Conservation (phyloP, 2,888 invertebrate genomes). For the Brachypalpus laphriformis region DNA sequence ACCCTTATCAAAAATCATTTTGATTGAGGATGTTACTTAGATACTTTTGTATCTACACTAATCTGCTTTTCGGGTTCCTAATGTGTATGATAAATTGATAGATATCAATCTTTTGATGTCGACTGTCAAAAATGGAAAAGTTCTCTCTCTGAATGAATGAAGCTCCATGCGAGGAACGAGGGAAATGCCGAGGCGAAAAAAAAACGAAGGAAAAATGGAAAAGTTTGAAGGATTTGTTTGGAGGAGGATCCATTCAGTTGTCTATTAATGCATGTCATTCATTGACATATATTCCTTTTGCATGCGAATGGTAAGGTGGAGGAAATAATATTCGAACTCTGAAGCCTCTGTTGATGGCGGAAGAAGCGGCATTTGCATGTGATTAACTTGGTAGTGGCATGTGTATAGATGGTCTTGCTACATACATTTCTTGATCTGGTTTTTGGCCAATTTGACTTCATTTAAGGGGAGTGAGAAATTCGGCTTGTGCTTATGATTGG, state of each 20-base stretch:
- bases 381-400: background rate
- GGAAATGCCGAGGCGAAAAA: background rate
- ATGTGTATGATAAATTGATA: constrained; percentile 64
- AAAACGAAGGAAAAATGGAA: background rate
- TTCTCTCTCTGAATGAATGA: constrained; percentile 22
- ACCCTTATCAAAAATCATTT: constrained; percentile 55
- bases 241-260: constrained; percentile 41
- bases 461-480: too few species aligned
- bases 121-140: constrained; percentile 60
- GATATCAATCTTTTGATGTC: constrained; percentile 65
- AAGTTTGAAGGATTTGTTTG: constrained; percentile 49
- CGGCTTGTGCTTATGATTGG: too few species aligned
- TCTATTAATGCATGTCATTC: constrained; percentile 59
- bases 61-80: constrained; percentile 38
- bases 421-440: too few species aligned
- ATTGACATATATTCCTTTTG: constrained; percentile 33
- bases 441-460: too few species aligned
- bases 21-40: constrained; percentile 56
- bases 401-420: too few species aligned
- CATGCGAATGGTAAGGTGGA: constrained; percentile 17
- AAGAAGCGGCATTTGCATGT: constrained; percentile 9
- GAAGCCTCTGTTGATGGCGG: background rate
- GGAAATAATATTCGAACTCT: background rate
- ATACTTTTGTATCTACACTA: constrained; percentile 46
- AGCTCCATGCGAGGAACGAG: background rate